Percentiles rank a stretch among this genome's conserved stretches.
Evolutionary conservation across 2,113 vertebrate genomes (phyloP).

Genomic region (Pelodiscus sinensis): DNA sequence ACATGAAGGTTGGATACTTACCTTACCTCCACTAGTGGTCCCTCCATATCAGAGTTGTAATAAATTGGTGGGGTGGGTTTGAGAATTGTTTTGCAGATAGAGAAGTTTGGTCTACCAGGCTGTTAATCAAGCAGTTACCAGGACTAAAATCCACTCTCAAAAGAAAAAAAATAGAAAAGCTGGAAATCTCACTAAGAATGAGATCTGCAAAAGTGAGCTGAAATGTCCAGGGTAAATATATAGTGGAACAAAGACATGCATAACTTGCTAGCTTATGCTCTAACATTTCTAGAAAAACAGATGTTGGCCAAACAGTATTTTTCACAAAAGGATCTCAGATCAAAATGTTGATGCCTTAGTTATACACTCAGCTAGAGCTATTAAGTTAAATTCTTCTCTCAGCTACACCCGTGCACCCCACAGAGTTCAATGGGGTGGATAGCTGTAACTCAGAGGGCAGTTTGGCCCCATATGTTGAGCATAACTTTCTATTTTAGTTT

Average conservation of each 20-base stretch:
- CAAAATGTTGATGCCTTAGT: neutral
- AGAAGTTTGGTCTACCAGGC: neutral
- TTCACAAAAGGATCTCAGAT: neutral
- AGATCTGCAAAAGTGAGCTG: neutral
- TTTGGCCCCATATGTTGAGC: neutral
- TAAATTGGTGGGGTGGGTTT: neutral
- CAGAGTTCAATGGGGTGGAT: neutral
- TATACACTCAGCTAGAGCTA: neutral
- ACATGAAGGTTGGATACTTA: neutral
- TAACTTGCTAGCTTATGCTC: neutral
- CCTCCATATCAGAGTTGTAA: neutral
- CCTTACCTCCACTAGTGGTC: neutral
- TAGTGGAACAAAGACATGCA: neutral
- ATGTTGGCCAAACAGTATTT: neutral
- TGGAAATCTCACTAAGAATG: fast-evolving
- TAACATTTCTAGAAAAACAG: neutral
- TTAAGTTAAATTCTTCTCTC: neutral
- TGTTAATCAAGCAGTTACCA: neutral
- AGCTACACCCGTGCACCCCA: neutral
- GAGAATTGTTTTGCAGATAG: neutral
- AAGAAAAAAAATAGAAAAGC: neutral
- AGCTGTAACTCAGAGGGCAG: neutral
- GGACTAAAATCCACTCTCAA: neutral
- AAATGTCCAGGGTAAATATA: neutral
- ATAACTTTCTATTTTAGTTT: neutral